These are phyloP conservation scores for Gallinago undulata DNA, from an alignment of 2,113 vertebrate genomes.

Conservation along the genomic window DNA sequence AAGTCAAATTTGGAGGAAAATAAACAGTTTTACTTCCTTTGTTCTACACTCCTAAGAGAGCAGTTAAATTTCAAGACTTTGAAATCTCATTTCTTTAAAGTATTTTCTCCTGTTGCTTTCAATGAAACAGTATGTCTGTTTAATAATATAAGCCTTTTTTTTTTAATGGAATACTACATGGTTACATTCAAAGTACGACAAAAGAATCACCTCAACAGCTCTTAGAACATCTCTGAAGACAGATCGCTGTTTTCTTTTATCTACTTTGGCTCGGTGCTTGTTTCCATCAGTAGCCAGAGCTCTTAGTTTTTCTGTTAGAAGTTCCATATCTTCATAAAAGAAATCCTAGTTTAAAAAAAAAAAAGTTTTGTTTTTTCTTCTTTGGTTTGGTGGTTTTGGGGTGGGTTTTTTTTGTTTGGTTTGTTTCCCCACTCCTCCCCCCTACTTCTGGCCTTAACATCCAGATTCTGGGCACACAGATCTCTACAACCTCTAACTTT, in stretches of 20 bases:
- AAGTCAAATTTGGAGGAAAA: not conserved
- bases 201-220: conserved; percentile 87
- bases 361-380: not conserved
- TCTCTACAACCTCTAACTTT: not conserved
- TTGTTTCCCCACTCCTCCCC: no score
- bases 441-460: not conserved
- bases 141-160: not conserved
- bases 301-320: conserved; percentile 85
- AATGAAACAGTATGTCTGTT: not conserved
- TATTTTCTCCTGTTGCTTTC: not conserved
- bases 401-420: not conserved
- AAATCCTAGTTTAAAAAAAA: conserved; percentile 80
- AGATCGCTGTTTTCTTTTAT: conserved; percentile 95
- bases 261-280: conserved; percentile 94
- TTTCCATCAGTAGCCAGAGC: conserved; percentile 94
- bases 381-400: no score
- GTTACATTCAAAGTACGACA: not conserved
- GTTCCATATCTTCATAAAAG: conserved; percentile 87
- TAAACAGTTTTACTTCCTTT: not conserved
- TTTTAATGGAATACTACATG: not conserved
- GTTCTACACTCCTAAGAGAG: not conserved
- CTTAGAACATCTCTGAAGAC: conserved; percentile 94
- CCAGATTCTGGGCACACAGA: not conserved
- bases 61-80: not conserved
- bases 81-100: not conserved